Conservation (phyloP, 1,140 invertebrate genomes). For the Drosophila pachea region DNA sequence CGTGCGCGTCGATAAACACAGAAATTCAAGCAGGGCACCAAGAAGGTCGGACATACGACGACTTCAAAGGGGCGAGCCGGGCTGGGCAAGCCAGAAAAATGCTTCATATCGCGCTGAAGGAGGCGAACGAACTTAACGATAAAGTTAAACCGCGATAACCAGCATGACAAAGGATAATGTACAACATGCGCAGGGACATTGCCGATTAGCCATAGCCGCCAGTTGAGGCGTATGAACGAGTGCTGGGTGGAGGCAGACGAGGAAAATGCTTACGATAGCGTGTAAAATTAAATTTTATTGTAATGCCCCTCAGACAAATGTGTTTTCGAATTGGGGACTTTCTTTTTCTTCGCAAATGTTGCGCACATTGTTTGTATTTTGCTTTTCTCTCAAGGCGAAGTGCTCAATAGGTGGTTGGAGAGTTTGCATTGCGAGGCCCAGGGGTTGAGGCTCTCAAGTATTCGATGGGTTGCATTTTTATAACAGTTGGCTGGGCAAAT, state of each 20-base stretch:
- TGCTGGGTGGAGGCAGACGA: neutral
- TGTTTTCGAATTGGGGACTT: conserved; percentile 32
- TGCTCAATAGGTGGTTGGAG: conserved; percentile 16
- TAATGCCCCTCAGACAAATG: conserved; percentile 51
- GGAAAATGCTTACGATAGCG: conserved; percentile 61
- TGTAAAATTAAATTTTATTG: conserved; percentile 72
- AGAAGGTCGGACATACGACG: conserved; percentile 12
- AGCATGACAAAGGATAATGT: conserved; percentile 71
- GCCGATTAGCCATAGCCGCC: conserved; percentile 46
- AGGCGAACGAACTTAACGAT: conserved; percentile 50
- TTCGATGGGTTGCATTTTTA: conserved; percentile 45
- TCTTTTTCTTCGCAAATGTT: conserved; percentile 10
- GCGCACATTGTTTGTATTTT: conserved; percentile 22
- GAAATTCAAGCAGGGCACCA: conserved; percentile 39
- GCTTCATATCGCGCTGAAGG: conserved; percentile 31
- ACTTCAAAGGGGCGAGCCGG: neutral
- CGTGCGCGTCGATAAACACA: conserved; percentile 67
- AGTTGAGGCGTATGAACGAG: conserved; percentile 53
- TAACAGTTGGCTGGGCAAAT: conserved; percentile 59
- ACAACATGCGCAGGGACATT: conserved; percentile 47
- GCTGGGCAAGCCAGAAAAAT: conserved; percentile 21
- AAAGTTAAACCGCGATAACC: conserved; percentile 73
- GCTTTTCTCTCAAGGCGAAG: conserved; percentile 24
- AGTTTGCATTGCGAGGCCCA: conserved; percentile 9
- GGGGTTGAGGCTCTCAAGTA: conserved; percentile 4